phyloP scores from a whole-genome alignment of 2,888 invertebrate species.

The Melanostoma scalare region DNA sequence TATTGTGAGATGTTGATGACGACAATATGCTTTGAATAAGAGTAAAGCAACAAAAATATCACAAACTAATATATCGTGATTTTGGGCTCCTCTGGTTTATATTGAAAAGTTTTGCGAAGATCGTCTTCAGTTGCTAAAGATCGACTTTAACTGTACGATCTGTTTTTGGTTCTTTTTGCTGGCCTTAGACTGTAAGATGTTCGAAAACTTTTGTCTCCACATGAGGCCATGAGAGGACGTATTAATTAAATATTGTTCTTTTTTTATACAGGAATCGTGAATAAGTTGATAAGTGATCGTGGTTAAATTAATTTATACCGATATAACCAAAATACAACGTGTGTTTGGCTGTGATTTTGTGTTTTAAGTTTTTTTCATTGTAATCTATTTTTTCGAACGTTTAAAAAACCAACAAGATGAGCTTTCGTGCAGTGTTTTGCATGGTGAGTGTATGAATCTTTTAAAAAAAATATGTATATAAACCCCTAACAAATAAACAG shows the following conservation, averaged over 20 bases:
- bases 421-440: slow-evolving; percentile 81
- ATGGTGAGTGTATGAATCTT: slow-evolving; percentile 79
- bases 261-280: slow-evolving; percentile 66
- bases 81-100: slow-evolving; percentile 78
- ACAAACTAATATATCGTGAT: slow-evolving; percentile 39
- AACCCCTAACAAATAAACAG: slow-evolving; percentile 11
- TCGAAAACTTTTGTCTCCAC: slow-evolving; percentile 24
- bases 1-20: slow-evolving; percentile 57
- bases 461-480: neutral
- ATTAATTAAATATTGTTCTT: slow-evolving; percentile 65
- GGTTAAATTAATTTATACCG: slow-evolving; percentile 74
- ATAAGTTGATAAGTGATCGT: slow-evolving; percentile 74
- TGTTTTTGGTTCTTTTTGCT: slow-evolving; percentile 65
- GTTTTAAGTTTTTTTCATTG: slow-evolving; percentile 77
- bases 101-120: slow-evolving; percentile 81
- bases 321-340: slow-evolving; percentile 75
- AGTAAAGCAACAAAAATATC: slow-evolving; percentile 11
- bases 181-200: slow-evolving; percentile 66
- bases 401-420: slow-evolving; percentile 76
- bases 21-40: slow-evolving; percentile 45
- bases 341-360: slow-evolving; percentile 78
- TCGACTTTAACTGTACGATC: slow-evolving; percentile 82
- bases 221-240: slow-evolving; percentile 11
- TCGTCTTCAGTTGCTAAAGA: slow-evolving; percentile 82
- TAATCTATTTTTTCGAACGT: slow-evolving; percentile 60